These are phyloP conservation scores for Hephaestus fuliginosus DNA, from an alignment of 2,797 vertebrate species.

Conservation along the genomic window DNA sequence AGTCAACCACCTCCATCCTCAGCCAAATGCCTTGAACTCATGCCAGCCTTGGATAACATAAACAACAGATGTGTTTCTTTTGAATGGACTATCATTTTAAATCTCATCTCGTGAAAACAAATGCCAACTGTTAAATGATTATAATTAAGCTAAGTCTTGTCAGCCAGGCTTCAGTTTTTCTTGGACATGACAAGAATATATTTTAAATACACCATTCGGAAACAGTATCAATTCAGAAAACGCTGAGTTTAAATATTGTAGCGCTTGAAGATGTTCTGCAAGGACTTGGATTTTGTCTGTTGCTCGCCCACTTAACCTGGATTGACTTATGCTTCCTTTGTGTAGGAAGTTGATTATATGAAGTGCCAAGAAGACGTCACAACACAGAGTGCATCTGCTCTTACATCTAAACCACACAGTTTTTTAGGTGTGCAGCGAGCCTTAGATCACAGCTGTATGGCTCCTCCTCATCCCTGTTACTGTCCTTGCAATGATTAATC, in stretches of 20 bases:
- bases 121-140: constrained; percentile 40
- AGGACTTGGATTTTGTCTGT: background rate
- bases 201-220: background rate
- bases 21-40: constrained; percentile 73
- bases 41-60: constrained; percentile 69
- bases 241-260: constrained; percentile 8
- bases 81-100: constrained; percentile 53
- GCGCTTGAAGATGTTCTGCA: background rate
- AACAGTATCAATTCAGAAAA: constrained; percentile 6
- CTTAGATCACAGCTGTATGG: constrained; percentile 38
- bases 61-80: constrained; percentile 77
- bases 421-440: constrained; percentile 44
- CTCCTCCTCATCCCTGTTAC: constrained; percentile 40
- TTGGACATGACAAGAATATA: constrained; percentile 4
- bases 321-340: constrained; percentile 33
- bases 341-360: constrained; percentile 25
- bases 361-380: constrained; percentile 41
- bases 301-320: constrained; percentile 7
- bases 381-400: constrained; percentile 32
- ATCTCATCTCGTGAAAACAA: constrained; percentile 52
- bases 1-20: constrained; percentile 67
- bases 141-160: constrained; percentile 33
- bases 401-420: constrained; percentile 31
- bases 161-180: constrained; percentile 8
- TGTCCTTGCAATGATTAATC: constrained; percentile 43